These are phyloP conservation scores for Heliconius ismenius DNA, from an alignment of 2,888 invertebrate species.

Conservation along the genomic window DNA sequence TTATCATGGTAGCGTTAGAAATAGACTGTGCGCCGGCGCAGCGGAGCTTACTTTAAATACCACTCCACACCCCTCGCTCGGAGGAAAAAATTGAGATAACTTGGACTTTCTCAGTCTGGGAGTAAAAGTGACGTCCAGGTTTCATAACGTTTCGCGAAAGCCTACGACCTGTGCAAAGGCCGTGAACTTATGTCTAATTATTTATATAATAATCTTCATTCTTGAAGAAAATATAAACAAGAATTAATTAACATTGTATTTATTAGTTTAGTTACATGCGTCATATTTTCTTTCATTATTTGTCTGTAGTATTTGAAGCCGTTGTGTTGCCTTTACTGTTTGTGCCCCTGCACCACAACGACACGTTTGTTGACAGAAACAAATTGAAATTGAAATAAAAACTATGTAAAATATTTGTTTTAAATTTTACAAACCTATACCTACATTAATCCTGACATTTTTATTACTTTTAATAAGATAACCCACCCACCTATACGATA, in stretches of 20 bases:
- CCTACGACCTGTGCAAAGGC: constrained; percentile 64
- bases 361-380: too few species aligned
- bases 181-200: constrained; percentile 46
- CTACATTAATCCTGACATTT: too few species aligned
- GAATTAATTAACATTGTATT: not conserved
- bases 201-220: constrained; percentile 4
- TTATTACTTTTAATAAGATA: too few species aligned
- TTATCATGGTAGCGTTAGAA: constrained; percentile 67
- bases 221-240: not conserved
- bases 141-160: constrained; percentile 72
- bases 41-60: constrained; percentile 68
- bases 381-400: too few species aligned
- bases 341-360: too few species aligned
- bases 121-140: constrained; percentile 77
- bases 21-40: constrained; percentile 67
- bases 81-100: constrained; percentile 66
- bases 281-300: too few species aligned
- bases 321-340: too few species aligned
- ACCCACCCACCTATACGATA: too few species aligned
- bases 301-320: too few species aligned
- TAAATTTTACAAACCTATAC: too few species aligned
- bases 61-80: constrained; percentile 64
- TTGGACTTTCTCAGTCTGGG: constrained; percentile 73
- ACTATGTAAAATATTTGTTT: too few species aligned
- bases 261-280: too few species aligned